Conservation (phyloP, 2,888 invertebrate genomes). For the Erpobdella octoculata region DNA sequence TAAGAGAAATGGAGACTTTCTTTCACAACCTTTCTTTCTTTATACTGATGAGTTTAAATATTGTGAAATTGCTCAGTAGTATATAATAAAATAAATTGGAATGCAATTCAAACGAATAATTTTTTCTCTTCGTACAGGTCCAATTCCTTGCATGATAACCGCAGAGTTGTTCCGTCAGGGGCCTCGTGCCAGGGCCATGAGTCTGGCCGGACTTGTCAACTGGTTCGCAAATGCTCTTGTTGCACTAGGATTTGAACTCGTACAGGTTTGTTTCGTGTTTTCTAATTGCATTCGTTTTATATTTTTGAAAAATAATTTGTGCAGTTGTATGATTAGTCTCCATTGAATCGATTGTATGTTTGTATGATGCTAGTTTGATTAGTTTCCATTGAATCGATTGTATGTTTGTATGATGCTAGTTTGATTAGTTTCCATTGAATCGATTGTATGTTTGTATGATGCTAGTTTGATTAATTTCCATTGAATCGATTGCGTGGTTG, state of each 20-base stretch:
- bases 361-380: too few relatives aligned
- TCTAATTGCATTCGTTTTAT: neutral
- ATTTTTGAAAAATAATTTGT: neutral
- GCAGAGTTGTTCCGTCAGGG: constrained; percentile 85
- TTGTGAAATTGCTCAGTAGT: too few relatives aligned
- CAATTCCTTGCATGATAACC: constrained; percentile 88
- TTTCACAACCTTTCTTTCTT: too few relatives aligned
- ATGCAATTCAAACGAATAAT: too few relatives aligned
- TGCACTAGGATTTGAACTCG: constrained; percentile 75
- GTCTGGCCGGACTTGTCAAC: constrained; percentile 78
- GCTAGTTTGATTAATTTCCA: too few relatives aligned
- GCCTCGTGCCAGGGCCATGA: constrained; percentile 73
- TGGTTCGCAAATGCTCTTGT: constrained; percentile 98
- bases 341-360: neutral
- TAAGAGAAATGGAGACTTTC: too few relatives aligned
- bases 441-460: too few relatives aligned
- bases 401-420: too few relatives aligned
- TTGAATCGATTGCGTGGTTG: too few relatives aligned
- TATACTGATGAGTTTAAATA: too few relatives aligned
- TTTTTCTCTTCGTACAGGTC: constrained; percentile 56
- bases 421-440: too few relatives aligned
- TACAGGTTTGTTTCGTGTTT: constrained; percentile 46
- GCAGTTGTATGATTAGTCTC: neutral
- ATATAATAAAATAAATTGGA: too few relatives aligned
- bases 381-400: neutral